Base-by-base conservation (phyloP, 1,140 invertebrate genomes). In the Sycobia sp. region DNA sequence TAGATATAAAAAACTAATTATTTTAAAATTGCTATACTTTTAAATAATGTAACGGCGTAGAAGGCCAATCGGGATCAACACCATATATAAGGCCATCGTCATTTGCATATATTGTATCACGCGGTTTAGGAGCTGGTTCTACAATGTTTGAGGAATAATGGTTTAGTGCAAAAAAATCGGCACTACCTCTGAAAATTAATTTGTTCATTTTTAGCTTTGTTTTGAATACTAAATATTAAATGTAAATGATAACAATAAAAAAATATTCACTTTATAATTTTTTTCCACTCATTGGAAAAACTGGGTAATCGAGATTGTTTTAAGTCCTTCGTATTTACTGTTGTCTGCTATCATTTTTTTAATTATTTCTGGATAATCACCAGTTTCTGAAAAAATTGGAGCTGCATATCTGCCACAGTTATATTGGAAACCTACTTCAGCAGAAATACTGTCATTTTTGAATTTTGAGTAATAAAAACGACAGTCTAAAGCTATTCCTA, bases 301-400 rank as follows among this genome's bases (percentile, higher is more conserved):
- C 69, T 65, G 1, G 85, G 85, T 43, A 87, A 71, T 36, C 84
- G 76, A 0, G 86, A 87, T 27, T 69, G 72, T 0, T 67, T 29
- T 50, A 47, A 80, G 84, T 8, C 85, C 82, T 71, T 89, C 84
- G 11, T 68, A 65, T 39, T 59, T 73, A 70, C 86, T 89, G 49
- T 85, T 87, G 9, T 66, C 73, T 1, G 69, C 82, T 23, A 89
- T 79, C 44, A 80, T 70, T 2, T 76, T 66, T 36, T 82, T 83
- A 69, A 90, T 81, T 0, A 86, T 68, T 55, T 75, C 67, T 1
- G 88, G 87, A 69, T 89, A 90, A 56, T 88, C 85, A 0, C 88
- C 88, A 3, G 77, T 62, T 62, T 75, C 56, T 0, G 82, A 83
- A 73, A 85, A 86, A 55, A 89, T 84, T 23, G 87, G 87, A 72